phyloP scores from a whole-genome alignment of 2,888 invertebrate genomes.

The Isoperla grammatica region DNA sequence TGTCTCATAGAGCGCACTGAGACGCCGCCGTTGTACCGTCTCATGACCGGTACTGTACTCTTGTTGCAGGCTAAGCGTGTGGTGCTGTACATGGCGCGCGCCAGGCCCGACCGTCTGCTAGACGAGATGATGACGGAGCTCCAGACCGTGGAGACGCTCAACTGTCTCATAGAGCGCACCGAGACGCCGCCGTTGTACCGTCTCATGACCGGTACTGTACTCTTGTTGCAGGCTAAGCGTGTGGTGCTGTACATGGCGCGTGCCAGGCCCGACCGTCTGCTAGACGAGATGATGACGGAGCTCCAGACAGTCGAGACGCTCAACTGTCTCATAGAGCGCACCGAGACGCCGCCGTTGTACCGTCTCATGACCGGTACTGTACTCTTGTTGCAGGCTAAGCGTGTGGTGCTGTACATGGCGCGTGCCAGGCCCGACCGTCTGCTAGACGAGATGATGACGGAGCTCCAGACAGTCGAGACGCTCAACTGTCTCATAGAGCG shows the following conservation, averaged over 20 bases:
- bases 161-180: conserved; percentile 92
- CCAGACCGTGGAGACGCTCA: conserved; percentile 93
- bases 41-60: too few species aligned
- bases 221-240: conserved; percentile 84
- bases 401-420: conserved; percentile 89
- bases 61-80: conserved; percentile 90
- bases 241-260: conserved; percentile 90
- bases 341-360: conserved; percentile 97
- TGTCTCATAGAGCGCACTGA: conserved; percentile 95
- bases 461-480: conserved; percentile 94
- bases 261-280: conserved; percentile 82
- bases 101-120: conserved; percentile 84
- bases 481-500: conserved; percentile 93
- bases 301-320: conserved; percentile 95
- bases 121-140: conserved; percentile 97
- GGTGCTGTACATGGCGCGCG: conserved; percentile 84
- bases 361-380: conserved; percentile 85
- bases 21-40: conserved; percentile 95
- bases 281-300: conserved; percentile 97
- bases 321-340: conserved; percentile 92
- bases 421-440: conserved; percentile 87
- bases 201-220: conserved; percentile 80
- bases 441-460: conserved; percentile 95
- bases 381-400: conserved; percentile 84
- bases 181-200: conserved; percentile 98